Evolutionary conservation across 2,113 vertebrate genomes (phyloP).

Genomic region (Megalops atlanticus): DNA sequence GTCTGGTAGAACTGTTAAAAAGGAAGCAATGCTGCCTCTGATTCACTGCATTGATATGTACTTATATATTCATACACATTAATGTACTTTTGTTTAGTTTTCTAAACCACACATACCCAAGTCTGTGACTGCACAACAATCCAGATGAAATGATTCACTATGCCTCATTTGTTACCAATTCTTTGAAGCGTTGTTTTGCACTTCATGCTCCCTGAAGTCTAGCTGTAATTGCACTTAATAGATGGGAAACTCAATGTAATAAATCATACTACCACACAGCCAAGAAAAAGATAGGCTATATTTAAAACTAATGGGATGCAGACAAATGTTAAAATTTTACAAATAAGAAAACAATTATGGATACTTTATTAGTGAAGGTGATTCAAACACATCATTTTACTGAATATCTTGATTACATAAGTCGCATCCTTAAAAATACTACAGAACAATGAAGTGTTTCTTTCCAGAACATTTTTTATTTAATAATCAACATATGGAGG

Average conservation of each 20-base stretch:
- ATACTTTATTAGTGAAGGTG: neutral
- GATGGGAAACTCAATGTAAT: slow-evolving; percentile 18
- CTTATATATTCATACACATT: neutral
- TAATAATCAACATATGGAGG: slow-evolving; percentile 35
- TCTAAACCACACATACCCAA: neutral
- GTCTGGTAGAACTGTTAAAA: neutral
- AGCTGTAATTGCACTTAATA: slow-evolving; percentile 21
- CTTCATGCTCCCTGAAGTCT: neutral
- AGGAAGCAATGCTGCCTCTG: neutral
- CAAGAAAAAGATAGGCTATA: neutral
- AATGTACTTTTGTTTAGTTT: neutral
- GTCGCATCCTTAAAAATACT: neutral
- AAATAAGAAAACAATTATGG: neutral
- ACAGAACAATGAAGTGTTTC: slow-evolving; percentile 12
- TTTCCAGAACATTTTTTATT: slow-evolving; percentile 33
- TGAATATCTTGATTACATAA: neutral
- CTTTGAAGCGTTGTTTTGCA: neutral
- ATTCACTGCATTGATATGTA: neutral
- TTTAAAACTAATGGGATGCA: slow-evolving; percentile 15
- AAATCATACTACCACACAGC: slow-evolving; percentile 1
- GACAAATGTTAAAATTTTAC: neutral
- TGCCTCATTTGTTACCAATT: slow-evolving; percentile 19
- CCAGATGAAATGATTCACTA: neutral
- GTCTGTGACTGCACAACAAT: neutral
- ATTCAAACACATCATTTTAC: neutral